Percentiles rank a stretch among this genome's conserved stretches.
These are phyloP conservation scores for Corythaixoides concolor DNA, from an alignment of 2,113 vertebrate genomes.

Conservation along the genomic window DNA sequence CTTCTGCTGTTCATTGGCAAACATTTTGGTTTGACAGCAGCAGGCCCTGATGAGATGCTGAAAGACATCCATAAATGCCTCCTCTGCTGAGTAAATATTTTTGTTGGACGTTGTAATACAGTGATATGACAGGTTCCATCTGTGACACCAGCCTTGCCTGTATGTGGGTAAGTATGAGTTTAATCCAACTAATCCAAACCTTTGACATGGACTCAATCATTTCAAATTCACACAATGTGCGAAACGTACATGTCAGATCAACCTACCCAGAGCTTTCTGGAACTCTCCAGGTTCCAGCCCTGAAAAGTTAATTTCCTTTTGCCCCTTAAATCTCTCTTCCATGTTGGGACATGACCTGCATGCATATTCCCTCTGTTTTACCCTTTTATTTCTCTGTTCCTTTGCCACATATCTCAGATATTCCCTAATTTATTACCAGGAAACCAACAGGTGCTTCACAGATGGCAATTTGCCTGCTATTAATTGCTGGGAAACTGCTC, in stretches of 20 bases:
- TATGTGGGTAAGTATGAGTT: neutral
- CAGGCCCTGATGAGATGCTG: neutral
- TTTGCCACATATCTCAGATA: neutral
- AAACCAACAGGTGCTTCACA: constrained; percentile 43
- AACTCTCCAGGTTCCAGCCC: neutral
- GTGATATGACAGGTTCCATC: neutral
- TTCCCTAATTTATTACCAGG: constrained; percentile 23
- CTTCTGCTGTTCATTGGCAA: neutral
- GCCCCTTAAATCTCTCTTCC: neutral
- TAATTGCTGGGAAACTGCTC: constrained; percentile 61
- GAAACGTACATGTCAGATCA: neutral
- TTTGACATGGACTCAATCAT: neutral
- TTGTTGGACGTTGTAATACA: neutral
- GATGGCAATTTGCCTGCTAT: constrained; percentile 61
- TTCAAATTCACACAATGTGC: neutral
- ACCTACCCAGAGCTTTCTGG: neutral
- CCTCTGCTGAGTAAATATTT: constrained; percentile 18
- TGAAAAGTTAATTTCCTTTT: constrained; percentile 34
- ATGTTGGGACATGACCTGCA: neutral
- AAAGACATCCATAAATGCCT: neutral
- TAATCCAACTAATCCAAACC: constrained; percentile 1
- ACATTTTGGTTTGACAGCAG: neutral
- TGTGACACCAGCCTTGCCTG: neutral
- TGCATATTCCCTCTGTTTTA: neutral
- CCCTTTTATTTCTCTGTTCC: constrained; percentile 36